Evolutionary conservation across 1,140 invertebrate genomes (phyloP), one percentile per base, ranked within the genome.

Genomic region (Dinoponera quadriceps): DNA sequence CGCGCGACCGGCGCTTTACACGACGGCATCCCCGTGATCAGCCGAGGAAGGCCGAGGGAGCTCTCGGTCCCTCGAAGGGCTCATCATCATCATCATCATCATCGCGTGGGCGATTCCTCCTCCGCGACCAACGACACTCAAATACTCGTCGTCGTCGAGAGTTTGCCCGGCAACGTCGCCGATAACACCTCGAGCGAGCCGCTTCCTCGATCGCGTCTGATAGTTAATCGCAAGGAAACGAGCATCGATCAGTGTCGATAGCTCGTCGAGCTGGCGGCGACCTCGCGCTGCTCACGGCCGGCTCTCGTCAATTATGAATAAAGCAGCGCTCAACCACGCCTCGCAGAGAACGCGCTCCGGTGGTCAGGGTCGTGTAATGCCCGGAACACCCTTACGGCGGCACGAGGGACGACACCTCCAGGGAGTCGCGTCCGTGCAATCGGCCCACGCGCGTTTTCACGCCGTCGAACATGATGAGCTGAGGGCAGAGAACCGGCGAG

Each of bases 261-360:
- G 55, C 66, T 87, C 33, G 63, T 73, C 54, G 59, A 44, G 38
- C 49, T 74, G 60, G 60, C 49, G 33, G 18, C 14, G 68, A 59
- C 86, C 82, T 89, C 82, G 88, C 38, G 54, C 48, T 57, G 71
- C 59, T 86, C n/a, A n/a, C 83, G 62, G 62, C 69, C 18, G 29
- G 22, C 82, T 57, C 69, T 83, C 29, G 20, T 91, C 68, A 90
- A 91, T 91, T 91, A 91, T 91, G 80, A 89, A 91, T 87, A 83
- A 51, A 65, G 69, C 29, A 77, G 44, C 18, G 71, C 68, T 54
- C 54, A 54, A 22, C 29, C 60, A 22, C 2, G 75, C 65, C 38
- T 80, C 51, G 33, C 44, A 71, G 65, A 71, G 38, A 80, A 27
- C 27, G 18, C 16, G 11, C 18, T 16, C 33, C 33, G 25, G 22